Evolutionary conservation across 2,888 invertebrate species (phyloP).

Genomic region (Standfussiana lucernea): DNA sequence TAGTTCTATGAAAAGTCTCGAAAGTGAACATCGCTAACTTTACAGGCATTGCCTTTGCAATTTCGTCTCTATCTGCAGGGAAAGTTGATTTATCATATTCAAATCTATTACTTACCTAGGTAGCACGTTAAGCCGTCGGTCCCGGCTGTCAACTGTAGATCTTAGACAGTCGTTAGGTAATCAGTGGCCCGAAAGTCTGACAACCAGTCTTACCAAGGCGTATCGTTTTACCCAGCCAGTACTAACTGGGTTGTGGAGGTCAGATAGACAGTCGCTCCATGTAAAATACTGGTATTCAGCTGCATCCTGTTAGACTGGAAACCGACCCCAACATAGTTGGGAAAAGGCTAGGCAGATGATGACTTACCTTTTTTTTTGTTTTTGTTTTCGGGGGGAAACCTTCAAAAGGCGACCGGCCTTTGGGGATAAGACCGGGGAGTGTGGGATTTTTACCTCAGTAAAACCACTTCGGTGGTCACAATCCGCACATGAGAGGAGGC

Average conservation of each 20-base stretch:
- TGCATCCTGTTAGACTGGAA: not conserved
- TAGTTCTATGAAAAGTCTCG: not conserved
- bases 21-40: not conserved
- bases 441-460: too few species aligned
- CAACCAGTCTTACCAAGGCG: too few species aligned
- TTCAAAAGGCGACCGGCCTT: too few species aligned
- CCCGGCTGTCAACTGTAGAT: not conserved
- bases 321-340: not conserved
- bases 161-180: not conserved
- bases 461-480: too few species aligned
- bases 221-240: too few species aligned
- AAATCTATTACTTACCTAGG: not conserved
- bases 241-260: not conserved
- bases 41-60: not conserved
- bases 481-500: too few species aligned
- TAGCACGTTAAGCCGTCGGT: not conserved
- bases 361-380: too few species aligned
- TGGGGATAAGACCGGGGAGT: too few species aligned
- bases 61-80: not conserved
- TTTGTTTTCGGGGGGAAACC: too few species aligned
- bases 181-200: too few species aligned
- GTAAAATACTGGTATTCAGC: constrained; percentile 3
- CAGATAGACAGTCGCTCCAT: not conserved
- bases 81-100: not conserved
- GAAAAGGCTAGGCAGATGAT: not conserved